phyloP scores from a whole-genome alignment of 2,113 vertebrate genomes.

The Heptranchias perlo region DNA sequence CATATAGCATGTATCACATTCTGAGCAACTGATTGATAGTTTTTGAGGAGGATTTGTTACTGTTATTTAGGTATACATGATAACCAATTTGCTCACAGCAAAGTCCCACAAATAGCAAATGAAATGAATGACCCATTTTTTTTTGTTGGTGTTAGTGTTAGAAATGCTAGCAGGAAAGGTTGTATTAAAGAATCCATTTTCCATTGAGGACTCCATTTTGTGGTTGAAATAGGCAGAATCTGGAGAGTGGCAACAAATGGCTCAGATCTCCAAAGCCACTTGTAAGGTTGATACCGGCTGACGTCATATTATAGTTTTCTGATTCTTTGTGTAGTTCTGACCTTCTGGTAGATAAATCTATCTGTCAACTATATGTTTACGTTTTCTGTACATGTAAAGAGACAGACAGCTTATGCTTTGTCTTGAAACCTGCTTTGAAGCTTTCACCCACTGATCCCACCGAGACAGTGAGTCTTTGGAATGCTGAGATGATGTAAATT shows the following conservation, averaged over 20 bases:
- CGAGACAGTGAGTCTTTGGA: too few relatives aligned
- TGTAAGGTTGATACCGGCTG: neutral
- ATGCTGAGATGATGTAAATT: too few relatives aligned
- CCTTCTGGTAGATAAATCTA: too few relatives aligned
- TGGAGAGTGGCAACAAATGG: neutral
- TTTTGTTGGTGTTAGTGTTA: neutral
- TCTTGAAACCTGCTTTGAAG: neutral
- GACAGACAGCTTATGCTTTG: neutral
- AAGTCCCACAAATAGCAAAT: neutral
- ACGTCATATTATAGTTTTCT: neutral
- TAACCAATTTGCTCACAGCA: neutral
- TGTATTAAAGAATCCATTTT: neutral
- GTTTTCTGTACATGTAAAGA: neutral
- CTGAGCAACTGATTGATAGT: neutral
- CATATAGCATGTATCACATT: neutral
- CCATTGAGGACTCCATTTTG: neutral
- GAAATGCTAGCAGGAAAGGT: neutral
- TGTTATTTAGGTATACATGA: neutral
- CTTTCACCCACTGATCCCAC: neutral
- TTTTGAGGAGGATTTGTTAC: neutral
- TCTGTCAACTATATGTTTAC: too few relatives aligned
- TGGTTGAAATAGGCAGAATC: neutral
- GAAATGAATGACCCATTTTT: neutral
- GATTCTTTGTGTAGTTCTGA: neutral
- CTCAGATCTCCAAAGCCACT: neutral